Base-by-base conservation (phyloP, 2,797 vertebrate genomes). In the Sebastes aleutianus region DNA sequence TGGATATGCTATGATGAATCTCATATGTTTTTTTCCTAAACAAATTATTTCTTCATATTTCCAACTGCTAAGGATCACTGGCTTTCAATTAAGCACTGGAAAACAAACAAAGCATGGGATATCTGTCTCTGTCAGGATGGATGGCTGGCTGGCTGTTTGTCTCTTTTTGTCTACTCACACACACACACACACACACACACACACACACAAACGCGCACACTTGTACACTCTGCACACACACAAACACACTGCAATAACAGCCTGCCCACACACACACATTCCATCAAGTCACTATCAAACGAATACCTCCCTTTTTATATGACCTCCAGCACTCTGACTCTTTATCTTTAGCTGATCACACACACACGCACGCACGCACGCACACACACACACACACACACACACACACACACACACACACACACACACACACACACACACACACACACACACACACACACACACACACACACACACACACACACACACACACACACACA, bases 21-120 rank as follows among this genome's bases (percentile, higher is more conserved):
- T 71, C 67, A 80, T 54, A 65, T 68, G 76, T 29, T 71, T 80
- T 85, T 67, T 56, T 76, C 70, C 66, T 43, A 77, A 82, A 87
- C 32, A 84, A 89, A 79, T 86, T 20, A 79, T 85, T 80, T 79
- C 71, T 78, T 79, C 64, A 83, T 79, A 79, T 77, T 81, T 85
- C 50, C 53, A 59, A 58, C 10, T 74, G 72, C 36, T 62, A 77
- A 83, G 82, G 77, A 79, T 85, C 82, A 83, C 56, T 83, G 69
- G 36, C 27, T 90, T 88, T 85, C 58, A 87, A 85, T 86, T 81
- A 78, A 72, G 14, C 11, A 58, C 14, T 39, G 68, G 73, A 78
- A 79, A 75, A 70, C 63, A 88, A 87, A 80, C 76, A 86, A 86
- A 76, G 61, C 27, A 29, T 66, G 43, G 18, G 22, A 78, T 86